Conservation (phyloP, 2,113 vertebrate genomes). For the Datnioides undecimradiatus region DNA sequence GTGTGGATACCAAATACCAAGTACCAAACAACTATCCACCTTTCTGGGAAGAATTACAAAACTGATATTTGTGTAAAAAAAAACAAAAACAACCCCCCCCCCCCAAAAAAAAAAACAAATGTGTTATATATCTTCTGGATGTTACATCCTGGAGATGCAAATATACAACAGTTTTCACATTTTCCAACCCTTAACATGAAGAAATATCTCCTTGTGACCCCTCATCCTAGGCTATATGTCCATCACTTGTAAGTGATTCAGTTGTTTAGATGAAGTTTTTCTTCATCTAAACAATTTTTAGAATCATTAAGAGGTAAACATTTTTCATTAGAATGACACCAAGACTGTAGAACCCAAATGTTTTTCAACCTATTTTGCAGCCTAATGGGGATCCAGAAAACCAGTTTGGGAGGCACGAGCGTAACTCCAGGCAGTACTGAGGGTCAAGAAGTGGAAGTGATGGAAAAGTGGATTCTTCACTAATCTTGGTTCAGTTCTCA, state of each 20-base stretch:
- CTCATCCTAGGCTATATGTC: not conserved
- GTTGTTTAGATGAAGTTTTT: not conserved
- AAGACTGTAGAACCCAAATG: not conserved
- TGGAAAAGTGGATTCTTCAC: not conserved
- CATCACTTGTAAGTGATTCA: not conserved
- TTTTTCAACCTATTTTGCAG: not conserved
- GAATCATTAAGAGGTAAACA: not conserved
- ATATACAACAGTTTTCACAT: slow-evolving; percentile 1
- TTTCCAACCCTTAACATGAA: not conserved
- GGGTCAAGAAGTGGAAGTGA: not conserved
- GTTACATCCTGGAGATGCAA: not conserved
- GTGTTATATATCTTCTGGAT: not conserved
- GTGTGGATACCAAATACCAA: too few species aligned
- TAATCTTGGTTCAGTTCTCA: not conserved
- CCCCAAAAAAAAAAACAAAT: too few species aligned
- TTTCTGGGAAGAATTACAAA: not conserved
- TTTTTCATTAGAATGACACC: not conserved
- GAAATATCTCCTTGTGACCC: not conserved
- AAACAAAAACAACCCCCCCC: too few species aligned
- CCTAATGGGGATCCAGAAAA: too few species aligned
- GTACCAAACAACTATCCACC: accelerated
- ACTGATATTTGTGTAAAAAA: not conserved
- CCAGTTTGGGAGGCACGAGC: not conserved
- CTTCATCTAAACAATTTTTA: not conserved
- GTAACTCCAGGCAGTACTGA: not conserved